Evolutionary conservation across 2,797 vertebrate species (phyloP).

Genomic region (Atherinosoma microstoma): DNA sequence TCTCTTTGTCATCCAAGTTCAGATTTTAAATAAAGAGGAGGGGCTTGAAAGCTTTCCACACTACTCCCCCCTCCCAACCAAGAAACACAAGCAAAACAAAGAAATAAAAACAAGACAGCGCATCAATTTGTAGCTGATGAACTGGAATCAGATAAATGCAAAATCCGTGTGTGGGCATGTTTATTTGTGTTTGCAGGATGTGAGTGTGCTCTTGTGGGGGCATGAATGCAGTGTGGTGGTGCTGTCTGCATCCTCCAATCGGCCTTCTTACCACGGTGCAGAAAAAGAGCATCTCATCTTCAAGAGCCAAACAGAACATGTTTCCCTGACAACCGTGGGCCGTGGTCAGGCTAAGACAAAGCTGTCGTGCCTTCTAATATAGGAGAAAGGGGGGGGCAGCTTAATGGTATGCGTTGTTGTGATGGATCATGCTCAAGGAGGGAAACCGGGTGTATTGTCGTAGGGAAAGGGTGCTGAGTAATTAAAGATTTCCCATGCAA

Average conservation of each 20-base stretch:
- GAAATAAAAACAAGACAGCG: background rate
- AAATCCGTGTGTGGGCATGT: constrained; percentile 60
- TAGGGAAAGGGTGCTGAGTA: constrained; percentile 41
- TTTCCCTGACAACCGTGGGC: constrained; percentile 73
- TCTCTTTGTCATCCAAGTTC: constrained; percentile 65
- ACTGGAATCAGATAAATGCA: constrained; percentile 27
- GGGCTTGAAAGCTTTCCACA: constrained; percentile 38
- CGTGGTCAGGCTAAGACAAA: constrained; percentile 52
- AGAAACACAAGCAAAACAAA: constrained; percentile 32
- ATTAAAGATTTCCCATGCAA: constrained; percentile 51
- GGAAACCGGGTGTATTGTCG: constrained; percentile 14
- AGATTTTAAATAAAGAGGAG: constrained; percentile 69
- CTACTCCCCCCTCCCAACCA: constrained; percentile 41
- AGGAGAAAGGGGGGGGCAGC: background rate
- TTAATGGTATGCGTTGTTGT: constrained; percentile 36
- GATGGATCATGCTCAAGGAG: constrained; percentile 52
- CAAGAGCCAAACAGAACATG: constrained; percentile 67
- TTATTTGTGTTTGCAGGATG: constrained; percentile 61
- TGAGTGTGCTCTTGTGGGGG: constrained; percentile 51
- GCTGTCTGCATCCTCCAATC: constrained; percentile 56
- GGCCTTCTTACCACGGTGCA: constrained; percentile 29
- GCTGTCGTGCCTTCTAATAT: constrained; percentile 38
- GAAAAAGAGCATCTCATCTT: constrained; percentile 71
- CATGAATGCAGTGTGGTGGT: constrained; percentile 56
- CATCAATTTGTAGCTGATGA: background rate